Percentiles rank a stretch among this genome's conserved stretches.
phyloP scores from a whole-genome alignment of 2,888 invertebrate species.

The Neuroscelio doddi region DNA sequence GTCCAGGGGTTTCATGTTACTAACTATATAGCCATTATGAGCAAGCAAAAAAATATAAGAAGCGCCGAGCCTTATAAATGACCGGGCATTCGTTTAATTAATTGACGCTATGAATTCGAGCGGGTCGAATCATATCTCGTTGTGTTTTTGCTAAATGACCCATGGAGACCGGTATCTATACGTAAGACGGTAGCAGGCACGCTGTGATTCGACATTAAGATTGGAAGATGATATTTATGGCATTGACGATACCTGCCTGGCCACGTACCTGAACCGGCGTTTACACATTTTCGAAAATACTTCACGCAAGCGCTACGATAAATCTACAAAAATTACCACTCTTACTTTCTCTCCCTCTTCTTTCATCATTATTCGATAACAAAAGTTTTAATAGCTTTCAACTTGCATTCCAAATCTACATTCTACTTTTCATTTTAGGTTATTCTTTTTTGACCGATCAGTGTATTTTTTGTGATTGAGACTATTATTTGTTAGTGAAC shows the following conservation, averaged over 20 bases:
- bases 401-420: no score
- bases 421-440: no score
- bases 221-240: slow-evolving; percentile 42
- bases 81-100: slow-evolving; percentile 40
- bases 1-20: slow-evolving; percentile 13
- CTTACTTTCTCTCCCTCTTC: neutral
- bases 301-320: neutral
- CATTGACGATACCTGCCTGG: slow-evolving; percentile 17
- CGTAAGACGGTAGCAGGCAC: slow-evolving; percentile 60
- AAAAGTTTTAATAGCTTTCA: no score
- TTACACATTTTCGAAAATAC: neutral
- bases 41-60: slow-evolving; percentile 13
- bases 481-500: no score
- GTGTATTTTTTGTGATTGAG: no score
- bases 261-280: no score
- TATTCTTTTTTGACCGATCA: no score
- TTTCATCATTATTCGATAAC: no score
- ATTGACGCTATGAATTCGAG: slow-evolving; percentile 28
- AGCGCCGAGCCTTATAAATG: slow-evolving; percentile 39
- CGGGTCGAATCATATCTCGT: slow-evolving; percentile 34
- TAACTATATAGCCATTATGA: slow-evolving; percentile 15
- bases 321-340: neutral
- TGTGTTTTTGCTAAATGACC: slow-evolving; percentile 36
- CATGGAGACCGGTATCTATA: slow-evolving; percentile 26
- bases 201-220: slow-evolving; percentile 58